Conservation (phyloP, 2,113 vertebrate species). For the Thalassarche chlororhynchos region DNA sequence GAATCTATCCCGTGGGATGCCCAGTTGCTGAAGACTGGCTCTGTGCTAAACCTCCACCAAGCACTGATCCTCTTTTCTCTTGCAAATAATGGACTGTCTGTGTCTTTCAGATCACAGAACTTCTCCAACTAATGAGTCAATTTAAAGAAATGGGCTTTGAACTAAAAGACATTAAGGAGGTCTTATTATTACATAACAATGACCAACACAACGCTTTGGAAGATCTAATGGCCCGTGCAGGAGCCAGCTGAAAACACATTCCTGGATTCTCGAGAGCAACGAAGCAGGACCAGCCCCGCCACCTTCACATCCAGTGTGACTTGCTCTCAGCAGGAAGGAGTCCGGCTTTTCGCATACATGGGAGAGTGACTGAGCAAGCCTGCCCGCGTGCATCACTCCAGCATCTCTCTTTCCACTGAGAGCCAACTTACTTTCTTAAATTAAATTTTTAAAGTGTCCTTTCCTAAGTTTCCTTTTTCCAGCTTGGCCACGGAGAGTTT, state of each 20-base stretch:
- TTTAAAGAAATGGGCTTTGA: conserved; percentile 99
- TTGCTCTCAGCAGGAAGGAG: background rate
- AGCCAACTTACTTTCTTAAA: conserved; percentile 31
- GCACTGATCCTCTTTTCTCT: background rate
- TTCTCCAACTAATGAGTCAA: conserved; percentile 95
- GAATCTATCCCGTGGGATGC: background rate
- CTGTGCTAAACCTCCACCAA: background rate
- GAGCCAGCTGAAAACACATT: conserved; percentile 87
- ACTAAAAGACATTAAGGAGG: conserved; percentile 93
- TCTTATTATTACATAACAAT: conserved; percentile 92
- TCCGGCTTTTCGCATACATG: background rate
- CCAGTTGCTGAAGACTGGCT: background rate
- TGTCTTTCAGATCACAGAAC: conserved; percentile 87
- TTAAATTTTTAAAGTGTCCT: conserved; percentile 65
- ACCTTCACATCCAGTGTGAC: background rate
- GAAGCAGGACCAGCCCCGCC: background rate
- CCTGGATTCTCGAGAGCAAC: background rate
- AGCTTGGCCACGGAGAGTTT: conserved; percentile 32
- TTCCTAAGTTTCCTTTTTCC: conserved; percentile 58
- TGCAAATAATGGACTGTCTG: background rate
- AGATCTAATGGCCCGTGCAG: conserved; percentile 93
- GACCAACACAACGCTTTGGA: conserved; percentile 95
- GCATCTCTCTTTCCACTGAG: conserved; percentile 23
- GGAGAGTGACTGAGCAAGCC: background rate
- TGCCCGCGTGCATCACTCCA: background rate